A percentile compares a stretch with the other conserved stretches of the same genome.
Evolutionary conservation across 1,140 invertebrate species (phyloP).

Genomic region (Nautilus pompilius): DNA sequence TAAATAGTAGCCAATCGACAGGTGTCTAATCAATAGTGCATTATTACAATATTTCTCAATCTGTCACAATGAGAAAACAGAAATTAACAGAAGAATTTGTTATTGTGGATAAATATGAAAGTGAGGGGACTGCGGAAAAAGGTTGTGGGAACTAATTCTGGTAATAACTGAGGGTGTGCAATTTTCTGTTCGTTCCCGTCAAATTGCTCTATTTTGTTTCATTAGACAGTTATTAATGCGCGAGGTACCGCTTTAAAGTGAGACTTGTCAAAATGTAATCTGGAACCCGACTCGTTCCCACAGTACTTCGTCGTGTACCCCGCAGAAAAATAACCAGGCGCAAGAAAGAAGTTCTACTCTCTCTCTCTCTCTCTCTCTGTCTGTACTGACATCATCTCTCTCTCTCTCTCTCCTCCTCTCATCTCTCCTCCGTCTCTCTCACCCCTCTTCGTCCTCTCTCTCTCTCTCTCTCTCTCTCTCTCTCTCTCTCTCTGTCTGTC

Average conservation of each 20-base stretch:
- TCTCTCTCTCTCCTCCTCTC: background rate
- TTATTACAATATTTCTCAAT: no score
- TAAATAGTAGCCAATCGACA: no score
- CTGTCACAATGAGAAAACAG: no score
- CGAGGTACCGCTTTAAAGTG: background rate
- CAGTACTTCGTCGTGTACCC: background rate
- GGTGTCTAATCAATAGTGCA: no score
- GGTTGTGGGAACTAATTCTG: no score
- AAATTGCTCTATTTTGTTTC: slow-evolving; percentile 3
- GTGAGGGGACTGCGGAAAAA: no score
- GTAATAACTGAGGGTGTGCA: background rate
- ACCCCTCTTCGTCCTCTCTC: background rate
- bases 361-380: background rate
- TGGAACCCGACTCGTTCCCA: background rate
- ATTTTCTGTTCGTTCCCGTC: background rate
- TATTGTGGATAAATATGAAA: no score
- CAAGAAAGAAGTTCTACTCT: no score
- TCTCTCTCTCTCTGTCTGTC: background rate
- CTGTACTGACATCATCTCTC: background rate
- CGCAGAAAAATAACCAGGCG: background rate
- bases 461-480: background rate
- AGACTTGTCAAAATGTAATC: no score
- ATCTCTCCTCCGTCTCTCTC: background rate
- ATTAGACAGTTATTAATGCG: background rate
- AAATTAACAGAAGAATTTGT: no score